A percentile compares a stretch with the other conserved stretches of the same genome.
These are phyloP conservation scores for Bufotes viridis DNA, from an alignment of 2,797 vertebrate species.

Conservation along the genomic window DNA sequence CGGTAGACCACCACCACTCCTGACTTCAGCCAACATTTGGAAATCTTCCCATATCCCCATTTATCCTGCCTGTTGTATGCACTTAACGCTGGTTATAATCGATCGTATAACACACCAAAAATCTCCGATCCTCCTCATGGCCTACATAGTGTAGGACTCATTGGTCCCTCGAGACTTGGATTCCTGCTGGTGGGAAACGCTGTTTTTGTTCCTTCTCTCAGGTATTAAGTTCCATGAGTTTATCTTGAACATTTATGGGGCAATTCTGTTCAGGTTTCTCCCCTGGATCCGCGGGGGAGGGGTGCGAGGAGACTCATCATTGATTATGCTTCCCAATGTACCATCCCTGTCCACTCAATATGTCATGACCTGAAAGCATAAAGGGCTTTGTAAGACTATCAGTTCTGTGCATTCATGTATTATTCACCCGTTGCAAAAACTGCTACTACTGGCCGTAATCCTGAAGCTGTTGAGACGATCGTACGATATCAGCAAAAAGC, in stretches of 20 bases:
- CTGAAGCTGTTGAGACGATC: background rate
- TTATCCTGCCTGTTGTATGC: background rate
- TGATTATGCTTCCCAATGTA: slow-evolving; percentile 40
- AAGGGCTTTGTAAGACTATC: slow-evolving; percentile 58
- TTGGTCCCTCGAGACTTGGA: slow-evolving; percentile 7
- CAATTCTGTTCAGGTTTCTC: slow-evolving; percentile 56
- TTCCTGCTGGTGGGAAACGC: slow-evolving; percentile 17
- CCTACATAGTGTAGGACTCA: background rate
- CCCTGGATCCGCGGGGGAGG: background rate
- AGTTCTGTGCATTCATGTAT: slow-evolving; percentile 37
- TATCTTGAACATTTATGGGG: slow-evolving; percentile 53
- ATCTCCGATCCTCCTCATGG: background rate
- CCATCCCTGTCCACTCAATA: background rate
- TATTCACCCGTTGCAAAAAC: slow-evolving; percentile 22
- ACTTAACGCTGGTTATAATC: background rate
- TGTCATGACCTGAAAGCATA: slow-evolving; percentile 38
- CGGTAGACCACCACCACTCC: background rate
- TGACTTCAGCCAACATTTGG: too few relatives aligned
- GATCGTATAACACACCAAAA: background rate
- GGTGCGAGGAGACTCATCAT: slow-evolving; percentile 22
- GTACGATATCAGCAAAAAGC: slow-evolving; percentile 37
- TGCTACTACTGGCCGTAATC: slow-evolving; percentile 26
- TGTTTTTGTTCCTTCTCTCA: slow-evolving; percentile 56
- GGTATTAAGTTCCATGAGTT: slow-evolving; percentile 60
- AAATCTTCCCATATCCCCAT: background rate